Evolutionary conservation across 2,888 invertebrate species (phyloP).

Genomic region (Disparrhopalites patrizii): DNA sequence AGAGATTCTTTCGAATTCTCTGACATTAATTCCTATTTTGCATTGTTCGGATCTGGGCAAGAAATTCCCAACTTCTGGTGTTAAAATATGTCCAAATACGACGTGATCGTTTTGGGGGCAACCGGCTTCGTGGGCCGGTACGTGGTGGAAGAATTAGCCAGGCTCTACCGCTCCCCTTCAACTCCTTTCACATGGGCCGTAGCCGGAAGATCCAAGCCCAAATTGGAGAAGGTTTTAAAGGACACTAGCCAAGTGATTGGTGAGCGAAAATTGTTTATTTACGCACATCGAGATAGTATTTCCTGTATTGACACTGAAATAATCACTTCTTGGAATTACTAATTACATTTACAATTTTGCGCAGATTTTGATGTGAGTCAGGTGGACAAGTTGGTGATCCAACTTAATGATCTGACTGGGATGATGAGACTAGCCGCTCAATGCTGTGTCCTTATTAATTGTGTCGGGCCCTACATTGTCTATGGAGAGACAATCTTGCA

Average conservation of each 20-base stretch:
- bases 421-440: conserved; percentile 65
- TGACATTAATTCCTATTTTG: too few relatives aligned
- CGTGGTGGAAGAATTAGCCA: neutral
- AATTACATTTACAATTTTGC: neutral
- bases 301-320: too few relatives aligned
- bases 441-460: conserved; percentile 77
- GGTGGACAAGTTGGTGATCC: neutral
- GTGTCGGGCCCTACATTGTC: conserved; percentile 86
- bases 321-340: too few relatives aligned
- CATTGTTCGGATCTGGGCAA: too few relatives aligned
- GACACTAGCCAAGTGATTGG: neutral
- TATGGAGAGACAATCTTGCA: conserved; percentile 85
- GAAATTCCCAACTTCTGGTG: too few relatives aligned
- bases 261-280: too few relatives aligned
- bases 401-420: neutral
- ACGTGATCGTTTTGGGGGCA: neutral
- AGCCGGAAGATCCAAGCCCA: neutral
- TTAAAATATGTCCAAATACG: too few relatives aligned
- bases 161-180: neutral
- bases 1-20: too few relatives aligned
- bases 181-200: neutral
- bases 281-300: too few relatives aligned
- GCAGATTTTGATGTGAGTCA: neutral
- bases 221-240: neutral
- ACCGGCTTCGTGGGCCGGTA: neutral